Percentiles rank a stretch among this genome's conserved stretches.
Evolutionary conservation across 23 tunicate species (phyloP).

Genomic region (Trididemnum clinides): DNA sequence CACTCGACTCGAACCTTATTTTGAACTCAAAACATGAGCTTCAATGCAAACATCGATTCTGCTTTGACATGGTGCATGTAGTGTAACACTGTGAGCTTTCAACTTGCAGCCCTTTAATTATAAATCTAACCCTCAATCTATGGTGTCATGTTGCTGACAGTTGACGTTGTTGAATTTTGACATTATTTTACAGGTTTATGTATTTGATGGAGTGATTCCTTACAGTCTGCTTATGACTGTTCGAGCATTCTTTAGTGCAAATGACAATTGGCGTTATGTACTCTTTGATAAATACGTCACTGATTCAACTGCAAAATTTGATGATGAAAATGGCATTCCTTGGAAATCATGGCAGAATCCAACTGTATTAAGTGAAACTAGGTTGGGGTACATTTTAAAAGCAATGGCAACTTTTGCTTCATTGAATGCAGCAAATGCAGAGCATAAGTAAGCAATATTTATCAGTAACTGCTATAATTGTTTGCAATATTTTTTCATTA

Average conservation of each 20-base stretch:
- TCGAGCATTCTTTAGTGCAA: constrained; percentile 31
- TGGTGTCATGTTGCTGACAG: too few relatives aligned
- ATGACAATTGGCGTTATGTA: constrained; percentile 79
- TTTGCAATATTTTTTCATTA: too few relatives aligned
- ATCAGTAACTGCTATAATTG: too few relatives aligned
- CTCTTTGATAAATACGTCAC: constrained; percentile 52
- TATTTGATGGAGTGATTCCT: constrained; percentile 63
- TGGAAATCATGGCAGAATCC: constrained; percentile 96
- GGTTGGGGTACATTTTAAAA: constrained; percentile 47
- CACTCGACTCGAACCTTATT: too few relatives aligned
- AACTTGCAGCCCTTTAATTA: too few relatives aligned
- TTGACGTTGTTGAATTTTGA: neutral
- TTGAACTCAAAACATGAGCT: too few relatives aligned
- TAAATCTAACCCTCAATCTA: too few relatives aligned
- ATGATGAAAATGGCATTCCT: constrained; percentile 82
- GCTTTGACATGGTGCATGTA: too few relatives aligned
- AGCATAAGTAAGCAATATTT: neutral
- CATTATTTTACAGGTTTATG: constrained; percentile 39
- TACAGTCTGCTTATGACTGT: constrained; percentile 12
- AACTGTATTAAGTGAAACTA: constrained; percentile 46
- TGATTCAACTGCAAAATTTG: constrained; percentile 43
- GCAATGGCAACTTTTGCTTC: constrained; percentile 33
- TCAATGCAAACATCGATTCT: too few relatives aligned
- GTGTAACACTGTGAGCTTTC: too few relatives aligned
- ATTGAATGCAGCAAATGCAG: neutral